These are phyloP conservation scores for Ceratina calcarata DNA, from an alignment of 1,140 invertebrate genomes.

Conservation along the genomic window DNA sequence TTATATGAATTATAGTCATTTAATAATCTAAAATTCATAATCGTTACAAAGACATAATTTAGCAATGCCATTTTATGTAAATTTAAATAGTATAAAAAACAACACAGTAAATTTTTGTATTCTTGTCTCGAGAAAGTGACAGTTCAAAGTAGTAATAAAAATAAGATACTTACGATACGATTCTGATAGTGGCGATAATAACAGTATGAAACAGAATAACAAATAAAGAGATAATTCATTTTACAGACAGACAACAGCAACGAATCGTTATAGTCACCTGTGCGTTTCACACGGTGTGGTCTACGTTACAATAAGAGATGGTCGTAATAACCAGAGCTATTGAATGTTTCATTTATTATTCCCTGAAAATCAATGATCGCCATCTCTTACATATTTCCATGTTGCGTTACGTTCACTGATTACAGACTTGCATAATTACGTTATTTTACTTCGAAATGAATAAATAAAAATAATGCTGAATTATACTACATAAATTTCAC, in stretches of 20 bases:
- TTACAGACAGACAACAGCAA: constrained; percentile 1
- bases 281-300: constrained; percentile 54
- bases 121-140: no score
- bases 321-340: constrained; percentile 48
- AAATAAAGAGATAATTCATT: not conserved
- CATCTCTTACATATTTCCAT: constrained; percentile 4
- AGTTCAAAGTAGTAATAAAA: no score
- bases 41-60: no score
- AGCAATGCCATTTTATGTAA: no score
- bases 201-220: not conserved
- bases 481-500: no score
- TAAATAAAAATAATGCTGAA: not conserved
- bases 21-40: no score
- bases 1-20: no score
- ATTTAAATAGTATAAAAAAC: no score
- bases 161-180: no score
- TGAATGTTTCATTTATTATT: constrained; percentile 66
- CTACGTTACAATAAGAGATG: constrained; percentile 53
- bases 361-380: constrained; percentile 61
- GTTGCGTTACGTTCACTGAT: not conserved
- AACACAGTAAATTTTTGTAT: no score
- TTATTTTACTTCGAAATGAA: not conserved
- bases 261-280: constrained; percentile 54
- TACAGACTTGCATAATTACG: not conserved
- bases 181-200: not conserved